Conservation (phyloP, 2,888 invertebrate species). For the Leucoptera coffeella region DNA sequence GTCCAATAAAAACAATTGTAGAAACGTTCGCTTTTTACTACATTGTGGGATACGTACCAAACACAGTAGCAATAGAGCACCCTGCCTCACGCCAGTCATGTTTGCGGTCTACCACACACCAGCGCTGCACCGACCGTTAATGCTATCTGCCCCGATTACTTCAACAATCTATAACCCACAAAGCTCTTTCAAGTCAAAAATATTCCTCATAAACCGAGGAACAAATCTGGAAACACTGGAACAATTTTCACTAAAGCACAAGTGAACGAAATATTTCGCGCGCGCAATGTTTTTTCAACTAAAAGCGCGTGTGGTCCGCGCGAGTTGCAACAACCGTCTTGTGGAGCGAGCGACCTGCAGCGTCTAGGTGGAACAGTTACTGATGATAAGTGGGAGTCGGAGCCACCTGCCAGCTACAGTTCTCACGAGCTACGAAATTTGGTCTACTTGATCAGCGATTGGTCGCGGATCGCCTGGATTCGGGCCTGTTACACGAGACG, state of each 20-base stretch:
- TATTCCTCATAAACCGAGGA: slow-evolving; percentile 5
- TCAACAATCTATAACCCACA: too few species aligned
- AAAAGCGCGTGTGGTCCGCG: slow-evolving; percentile 14
- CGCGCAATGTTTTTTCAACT: not conserved
- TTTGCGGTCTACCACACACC: slow-evolving; percentile 48
- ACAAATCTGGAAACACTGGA: not conserved
- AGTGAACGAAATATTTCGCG: not conserved
- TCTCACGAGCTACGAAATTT: too few species aligned
- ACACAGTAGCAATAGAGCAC: slow-evolving; percentile 35
- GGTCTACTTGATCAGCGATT: too few species aligned
- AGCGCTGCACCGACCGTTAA: slow-evolving; percentile 50
- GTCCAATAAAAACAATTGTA: too few species aligned
- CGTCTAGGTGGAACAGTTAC: slow-evolving; percentile 40
- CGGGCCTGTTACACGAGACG: too few species aligned
- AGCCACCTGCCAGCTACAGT: slow-evolving; percentile 34
- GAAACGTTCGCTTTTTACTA: too few species aligned
- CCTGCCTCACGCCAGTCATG: slow-evolving; percentile 43
- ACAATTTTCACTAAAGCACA: not conserved
- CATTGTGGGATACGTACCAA: slow-evolving; percentile 23
- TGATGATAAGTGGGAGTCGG: slow-evolving; percentile 32
- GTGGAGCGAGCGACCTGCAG: slow-evolving; percentile 22
- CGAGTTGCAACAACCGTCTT: slow-evolving; percentile 27
- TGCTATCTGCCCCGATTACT: slow-evolving; percentile 50
- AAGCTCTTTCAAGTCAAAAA: slow-evolving; percentile 24
- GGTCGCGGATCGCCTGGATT: too few species aligned